Evolutionary conservation across 2,888 invertebrate species (phyloP).

Genomic region (Cerastis rubricosa): DNA sequence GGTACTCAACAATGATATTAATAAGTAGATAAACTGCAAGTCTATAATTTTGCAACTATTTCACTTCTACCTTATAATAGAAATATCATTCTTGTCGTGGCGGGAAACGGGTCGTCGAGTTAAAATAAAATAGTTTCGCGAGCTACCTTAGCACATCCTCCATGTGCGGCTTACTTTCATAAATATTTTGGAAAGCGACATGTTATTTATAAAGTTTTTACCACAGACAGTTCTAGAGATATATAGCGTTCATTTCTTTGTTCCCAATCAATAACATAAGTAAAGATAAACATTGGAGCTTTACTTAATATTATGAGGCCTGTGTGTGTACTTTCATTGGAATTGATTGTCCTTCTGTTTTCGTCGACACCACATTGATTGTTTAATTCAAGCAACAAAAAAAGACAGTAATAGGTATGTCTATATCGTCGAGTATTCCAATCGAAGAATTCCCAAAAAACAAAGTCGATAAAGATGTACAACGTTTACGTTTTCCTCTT

Average conservation of each 20-base stretch:
- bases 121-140: too few relatives aligned
- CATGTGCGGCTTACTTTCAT: too few relatives aligned
- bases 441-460: not conserved
- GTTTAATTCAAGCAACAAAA: not conserved
- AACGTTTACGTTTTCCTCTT: slow-evolving; percentile 16
- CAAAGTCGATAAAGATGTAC: slow-evolving; percentile 19
- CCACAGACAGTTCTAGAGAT: too few relatives aligned
- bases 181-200: too few relatives aligned
- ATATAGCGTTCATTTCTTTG: not conserved
- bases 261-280: not conserved
- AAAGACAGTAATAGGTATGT: not conserved
- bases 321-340: not conserved
- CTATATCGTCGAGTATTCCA: not conserved
- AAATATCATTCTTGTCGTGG: too few relatives aligned
- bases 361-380: not conserved
- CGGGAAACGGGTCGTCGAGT: too few relatives aligned
- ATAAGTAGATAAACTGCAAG: too few relatives aligned
- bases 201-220: too few relatives aligned
- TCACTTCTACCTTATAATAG: too few relatives aligned
- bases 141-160: too few relatives aligned
- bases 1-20: too few relatives aligned
- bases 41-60: too few relatives aligned
- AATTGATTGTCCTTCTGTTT: not conserved
- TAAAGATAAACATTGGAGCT: not conserved
- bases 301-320: not conserved